Percentiles rank a stretch among this genome's conserved stretches.
Conservation (phyloP, 2,113 vertebrate species). For the Sisor rabdophorus region DNA sequence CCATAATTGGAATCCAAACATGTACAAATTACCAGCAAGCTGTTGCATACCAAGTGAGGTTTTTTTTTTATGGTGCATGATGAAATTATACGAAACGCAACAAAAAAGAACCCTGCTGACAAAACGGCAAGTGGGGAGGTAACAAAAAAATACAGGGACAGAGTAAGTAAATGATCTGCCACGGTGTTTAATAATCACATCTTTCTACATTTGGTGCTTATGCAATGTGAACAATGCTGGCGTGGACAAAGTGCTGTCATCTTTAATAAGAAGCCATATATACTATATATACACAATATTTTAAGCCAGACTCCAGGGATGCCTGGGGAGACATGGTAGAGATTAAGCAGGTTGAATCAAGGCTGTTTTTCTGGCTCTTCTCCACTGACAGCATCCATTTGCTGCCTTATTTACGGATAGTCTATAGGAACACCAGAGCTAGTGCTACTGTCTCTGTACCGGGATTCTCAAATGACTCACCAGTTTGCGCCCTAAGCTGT, state of each 20-base stretch:
- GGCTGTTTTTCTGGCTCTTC: constrained; percentile 38
- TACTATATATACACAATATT: constrained; percentile 24
- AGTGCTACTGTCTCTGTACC: constrained; percentile 6
- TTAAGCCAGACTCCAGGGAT: constrained; percentile 14
- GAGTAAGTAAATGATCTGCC: constrained; percentile 63
- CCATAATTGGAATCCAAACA: constrained; percentile 75
- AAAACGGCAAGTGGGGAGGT: constrained; percentile 58
- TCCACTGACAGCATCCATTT: constrained; percentile 56
- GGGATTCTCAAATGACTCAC: constrained; percentile 39
- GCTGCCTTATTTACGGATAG: constrained; percentile 51
- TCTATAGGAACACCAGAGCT: constrained; percentile 35
- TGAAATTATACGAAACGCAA: constrained; percentile 76
- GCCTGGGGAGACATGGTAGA: constrained; percentile 52
- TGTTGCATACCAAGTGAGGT: constrained; percentile 68
- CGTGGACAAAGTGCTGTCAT: constrained; percentile 1
- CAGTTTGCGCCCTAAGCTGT: constrained; percentile 49
- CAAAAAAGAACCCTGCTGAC: constrained; percentile 69
- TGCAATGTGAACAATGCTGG: constrained; percentile 17
- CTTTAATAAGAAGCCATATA: constrained; percentile 42
- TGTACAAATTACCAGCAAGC: constrained; percentile 70
- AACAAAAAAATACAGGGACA: constrained; percentile 32
- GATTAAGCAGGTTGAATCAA: constrained; percentile 62
- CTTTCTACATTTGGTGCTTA: constrained; percentile 30
- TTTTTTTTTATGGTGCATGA: constrained; percentile 60
- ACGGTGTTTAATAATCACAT: constrained; percentile 63